Evolutionary conservation across 1,140 invertebrate genomes (phyloP), one percentile per base, ranked within the genome.

Genomic region (Drosophila obscura): DNA sequence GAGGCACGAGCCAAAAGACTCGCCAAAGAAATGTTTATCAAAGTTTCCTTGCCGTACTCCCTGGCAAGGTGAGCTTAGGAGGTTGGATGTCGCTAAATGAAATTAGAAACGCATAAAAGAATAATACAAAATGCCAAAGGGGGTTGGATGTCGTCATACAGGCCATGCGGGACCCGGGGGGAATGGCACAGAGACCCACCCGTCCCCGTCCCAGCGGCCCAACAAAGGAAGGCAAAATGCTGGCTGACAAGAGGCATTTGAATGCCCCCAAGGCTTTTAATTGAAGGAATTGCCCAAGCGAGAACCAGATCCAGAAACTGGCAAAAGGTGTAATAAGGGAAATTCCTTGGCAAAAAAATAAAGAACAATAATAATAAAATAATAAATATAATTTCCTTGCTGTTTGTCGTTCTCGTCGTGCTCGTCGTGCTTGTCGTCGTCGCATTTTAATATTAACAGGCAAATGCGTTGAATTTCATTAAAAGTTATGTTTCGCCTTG

Each of bases 51-150:
- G 19, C 19, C 19, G 19, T 1, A 19, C 19, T 19, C 19, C 19
- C 19, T 19, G 19, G 19, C 19, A 19, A 19, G 19, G 19, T 57
- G 58, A 44, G 62, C 62, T 39, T 49, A n/a, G 24, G 16, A 16
- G 2, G 39, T 19, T 3, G 9, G 60, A 87, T 77, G 83, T 68
- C 75, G 83, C 83, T 83, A 83, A 88, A 88, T 88, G 83, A 88
- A 88, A 88, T 88, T 88, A 88, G 79, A 88, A 88, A 83, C 83
- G 83, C 80, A 88, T 88, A 88, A 88, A 88, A 88, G 83, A 88
- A 88, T 83, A 83, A 89, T 62, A 80, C 79, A 77, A 73, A 59
- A 58, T 66, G 65, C 81, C 65, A 53, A 62, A 71, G 81, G 73
- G 75, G 63, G 63, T 43, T 35, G 45, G 62, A 59, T 55, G 46